Evolutionary conservation across 2,888 invertebrate species (phyloP), one percentile per base, ranked within the genome.

Genomic region (Dioctria rufipes): DNA sequence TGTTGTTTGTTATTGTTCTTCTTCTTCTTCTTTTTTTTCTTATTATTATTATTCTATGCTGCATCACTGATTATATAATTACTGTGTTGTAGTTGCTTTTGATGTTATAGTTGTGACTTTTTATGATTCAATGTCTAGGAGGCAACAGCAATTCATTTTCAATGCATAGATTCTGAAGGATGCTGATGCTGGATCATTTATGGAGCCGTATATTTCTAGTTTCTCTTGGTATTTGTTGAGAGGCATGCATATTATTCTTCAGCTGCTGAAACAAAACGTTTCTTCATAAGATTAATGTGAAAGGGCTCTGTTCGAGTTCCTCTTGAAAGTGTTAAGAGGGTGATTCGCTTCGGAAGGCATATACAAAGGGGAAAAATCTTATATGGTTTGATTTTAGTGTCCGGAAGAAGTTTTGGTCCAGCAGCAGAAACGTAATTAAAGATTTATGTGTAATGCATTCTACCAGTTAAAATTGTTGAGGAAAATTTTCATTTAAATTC

Each of bases 11-110:
- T 25, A 25, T 25, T 25, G 25, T 25, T 25, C 25, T 25, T 25
- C 25, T 25, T 25, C 25, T 25, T 25, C 25, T n/a, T n/a, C n/a
- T n/a, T n/a, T n/a, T n/a, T n/a, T n/a, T n/a, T n/a, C n/a, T n/a
- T n/a, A n/a, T n/a, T n/a, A n/a, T n/a, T n/a, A n/a, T 25, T 25
- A 25, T 43, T 54, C 78, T 9, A 39, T 42, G 73, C 73, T 58
- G 71, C 71, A 78, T 69, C 67, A 73, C 69, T 81, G 71, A 81
- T 81, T 81, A 81, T 60, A 65, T 81, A 81, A 81, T 79, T 81
- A 79, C 73, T 60, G 25, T 25, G 25, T 25, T 25, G 60, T 54
- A 37, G 63, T 42, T 61, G 81, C 42, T 73, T 25, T 79, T 37
- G 60, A 58, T 25, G 9, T 42, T 73, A 25, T 25, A 37, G 60